A percentile compares a stretch with the other conserved stretches of the same genome.
phyloP scores from a whole-genome alignment of 1,140 invertebrate genomes.

The Drosophila tristis region DNA sequence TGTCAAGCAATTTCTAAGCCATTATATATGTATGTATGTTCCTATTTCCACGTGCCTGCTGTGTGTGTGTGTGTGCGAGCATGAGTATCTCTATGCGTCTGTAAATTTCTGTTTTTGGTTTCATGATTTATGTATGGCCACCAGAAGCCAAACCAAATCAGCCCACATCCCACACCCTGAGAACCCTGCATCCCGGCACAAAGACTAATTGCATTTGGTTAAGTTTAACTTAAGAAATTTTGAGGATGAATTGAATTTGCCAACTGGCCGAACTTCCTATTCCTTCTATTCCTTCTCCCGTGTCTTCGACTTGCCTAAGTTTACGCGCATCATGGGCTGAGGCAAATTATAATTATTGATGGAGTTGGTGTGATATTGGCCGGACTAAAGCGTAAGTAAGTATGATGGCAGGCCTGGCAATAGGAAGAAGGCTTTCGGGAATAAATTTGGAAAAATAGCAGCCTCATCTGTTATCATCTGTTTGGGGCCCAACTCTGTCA shows the following conservation, averaged over 20 bases:
- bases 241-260: slow-evolving; percentile 32
- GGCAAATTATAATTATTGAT: not conserved
- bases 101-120: slow-evolving; percentile 69
- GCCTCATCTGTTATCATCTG: no score
- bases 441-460: no score
- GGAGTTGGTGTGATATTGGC: not conserved
- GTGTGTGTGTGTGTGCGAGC: slow-evolving; percentile 12
- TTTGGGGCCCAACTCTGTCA: no score
- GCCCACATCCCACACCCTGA: slow-evolving; percentile 3
- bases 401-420: no score
- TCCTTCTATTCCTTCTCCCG: not conserved
- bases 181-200: not conserved
- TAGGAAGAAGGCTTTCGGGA: no score
- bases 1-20: slow-evolving; percentile 69
- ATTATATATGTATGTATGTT: slow-evolving; percentile 64
- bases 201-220: slow-evolving; percentile 68
- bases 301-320: slow-evolving; percentile 7
- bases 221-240: slow-evolving; percentile 44
- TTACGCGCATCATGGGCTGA: slow-evolving; percentile 3
- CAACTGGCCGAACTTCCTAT: not conserved
- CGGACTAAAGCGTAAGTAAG: no score
- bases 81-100: slow-evolving; percentile 41
- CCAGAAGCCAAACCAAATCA: slow-evolving; percentile 50
- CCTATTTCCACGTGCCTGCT: slow-evolving; percentile 39
- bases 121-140: slow-evolving; percentile 69